Conservation (phyloP, 2,113 vertebrate species). For the Ramphastos sulfuratus region DNA sequence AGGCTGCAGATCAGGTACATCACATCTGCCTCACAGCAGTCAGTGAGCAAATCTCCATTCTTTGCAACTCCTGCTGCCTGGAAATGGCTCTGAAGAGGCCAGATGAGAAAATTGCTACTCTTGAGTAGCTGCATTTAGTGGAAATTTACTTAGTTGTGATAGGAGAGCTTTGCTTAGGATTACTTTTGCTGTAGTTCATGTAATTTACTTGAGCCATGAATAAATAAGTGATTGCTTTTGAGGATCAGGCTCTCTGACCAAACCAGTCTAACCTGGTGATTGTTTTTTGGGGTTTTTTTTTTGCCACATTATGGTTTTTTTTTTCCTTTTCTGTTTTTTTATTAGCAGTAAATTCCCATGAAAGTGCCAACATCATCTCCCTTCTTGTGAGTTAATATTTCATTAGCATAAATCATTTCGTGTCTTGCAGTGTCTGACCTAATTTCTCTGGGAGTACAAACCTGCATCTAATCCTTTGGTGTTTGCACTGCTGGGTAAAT, state of each 20-base stretch:
- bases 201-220: not conserved
- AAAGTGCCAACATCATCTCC: not conserved
- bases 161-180: not conserved
- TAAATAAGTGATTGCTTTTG: not conserved
- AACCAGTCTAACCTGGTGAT: constrained; percentile 33
- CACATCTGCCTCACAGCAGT: not conserved
- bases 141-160: not conserved
- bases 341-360: constrained; percentile 14
- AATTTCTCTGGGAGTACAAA: not conserved
- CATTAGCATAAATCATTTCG: constrained; percentile 6
- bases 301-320: not conserved
- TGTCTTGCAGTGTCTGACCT: not conserved
- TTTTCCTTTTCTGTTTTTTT: not conserved
- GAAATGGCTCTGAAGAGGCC: not conserved
- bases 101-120: not conserved
- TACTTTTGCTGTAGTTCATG: not conserved
- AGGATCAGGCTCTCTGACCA: not conserved
- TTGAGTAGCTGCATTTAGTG: rapidly evolving
- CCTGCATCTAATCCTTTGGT: not conserved
- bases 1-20: not conserved
- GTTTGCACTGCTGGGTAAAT: not conserved
- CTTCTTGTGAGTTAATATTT: not conserved
- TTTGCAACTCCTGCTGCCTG: not conserved
- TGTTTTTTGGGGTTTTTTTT: constrained; percentile 21
- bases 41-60: not conserved